A percentile compares a stretch with the other conserved stretches of the same genome.
Conservation (phyloP, 2,113 vertebrate genomes). For the Zapornia atra region DNA sequence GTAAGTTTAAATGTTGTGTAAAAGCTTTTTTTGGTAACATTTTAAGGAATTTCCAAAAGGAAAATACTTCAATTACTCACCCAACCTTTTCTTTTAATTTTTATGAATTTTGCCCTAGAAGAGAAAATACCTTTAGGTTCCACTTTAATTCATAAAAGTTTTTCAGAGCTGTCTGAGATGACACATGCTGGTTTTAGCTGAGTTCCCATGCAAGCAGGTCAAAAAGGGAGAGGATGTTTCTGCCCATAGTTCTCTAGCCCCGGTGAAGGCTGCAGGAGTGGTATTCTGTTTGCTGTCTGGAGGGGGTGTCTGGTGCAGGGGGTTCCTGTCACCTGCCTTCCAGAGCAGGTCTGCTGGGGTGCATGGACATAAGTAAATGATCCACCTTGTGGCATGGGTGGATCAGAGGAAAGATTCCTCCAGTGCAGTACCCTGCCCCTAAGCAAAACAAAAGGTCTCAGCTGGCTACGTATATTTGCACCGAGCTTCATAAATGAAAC, state of each 20-base stretch:
- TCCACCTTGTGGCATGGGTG: not conserved
- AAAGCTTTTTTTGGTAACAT: not conserved
- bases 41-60: not conserved
- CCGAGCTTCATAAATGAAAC: not conserved
- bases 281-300: not conserved
- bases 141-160: not conserved
- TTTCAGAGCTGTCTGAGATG: not conserved
- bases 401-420: not conserved
- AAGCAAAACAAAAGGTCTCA: not conserved
- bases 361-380: not conserved
- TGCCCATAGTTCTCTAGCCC: not conserved
- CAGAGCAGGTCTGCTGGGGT: not conserved
- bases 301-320: not conserved
- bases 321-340: not conserved
- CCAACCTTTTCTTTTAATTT: not conserved
- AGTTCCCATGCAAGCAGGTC: not conserved
- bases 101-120: not conserved
- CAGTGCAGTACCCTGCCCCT: not conserved
- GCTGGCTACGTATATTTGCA: not conserved
- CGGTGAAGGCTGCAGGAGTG: not conserved
- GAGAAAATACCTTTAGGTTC: not conserved
- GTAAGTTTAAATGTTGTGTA: conserved; percentile 73
- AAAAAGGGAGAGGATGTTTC: not conserved
- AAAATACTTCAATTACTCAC: not conserved
- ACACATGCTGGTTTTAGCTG: not conserved